phyloP scores from a whole-genome alignment of 1,140 invertebrate species.

The Heliconius eleuchia region DNA sequence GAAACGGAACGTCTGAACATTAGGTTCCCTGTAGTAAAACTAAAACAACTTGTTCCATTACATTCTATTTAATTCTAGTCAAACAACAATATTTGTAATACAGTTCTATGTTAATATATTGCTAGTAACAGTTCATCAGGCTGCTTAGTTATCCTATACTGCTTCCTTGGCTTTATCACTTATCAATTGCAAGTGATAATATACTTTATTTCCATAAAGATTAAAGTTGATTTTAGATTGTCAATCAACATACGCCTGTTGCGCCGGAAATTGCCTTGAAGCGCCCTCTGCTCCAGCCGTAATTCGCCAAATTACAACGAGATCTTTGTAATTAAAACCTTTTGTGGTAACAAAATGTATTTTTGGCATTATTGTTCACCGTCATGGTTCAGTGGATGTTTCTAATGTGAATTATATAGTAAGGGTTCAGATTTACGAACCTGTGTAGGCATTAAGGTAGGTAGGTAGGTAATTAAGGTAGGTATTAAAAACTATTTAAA shows the following conservation, averaged over 20 bases:
- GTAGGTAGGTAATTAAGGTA: too few relatives aligned
- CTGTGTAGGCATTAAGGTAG: too few relatives aligned
- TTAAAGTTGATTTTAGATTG: constrained; percentile 40
- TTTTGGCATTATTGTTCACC: background rate
- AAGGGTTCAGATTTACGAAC: background rate
- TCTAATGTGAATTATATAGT: background rate
- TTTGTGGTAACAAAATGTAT: constrained; percentile 43
- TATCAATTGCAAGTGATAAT: background rate
- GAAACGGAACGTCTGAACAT: background rate
- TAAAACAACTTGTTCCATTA: too few relatives aligned
- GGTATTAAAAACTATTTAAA: too few relatives aligned
- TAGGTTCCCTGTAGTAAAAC: background rate
- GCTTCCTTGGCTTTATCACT: constrained; percentile 8
- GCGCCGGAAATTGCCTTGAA: constrained; percentile 70
- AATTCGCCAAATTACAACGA: constrained; percentile 70
- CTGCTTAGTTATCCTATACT: constrained; percentile 7
- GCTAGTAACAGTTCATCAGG: constrained; percentile 16
- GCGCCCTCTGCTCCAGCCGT: constrained; percentile 65
- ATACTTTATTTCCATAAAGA: background rate
- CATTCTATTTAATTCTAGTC: background rate
- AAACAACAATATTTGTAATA: background rate
- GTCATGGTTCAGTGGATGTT: background rate
- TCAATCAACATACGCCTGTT: constrained; percentile 52
- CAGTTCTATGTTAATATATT: background rate
- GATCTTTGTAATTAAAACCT: constrained; percentile 71